A percentile compares a stretch with the other conserved stretches of the same genome.
These are phyloP conservation scores for Distichodus sexfasciatus DNA, from an alignment of 2,797 vertebrate species.

Conservation along the genomic window DNA sequence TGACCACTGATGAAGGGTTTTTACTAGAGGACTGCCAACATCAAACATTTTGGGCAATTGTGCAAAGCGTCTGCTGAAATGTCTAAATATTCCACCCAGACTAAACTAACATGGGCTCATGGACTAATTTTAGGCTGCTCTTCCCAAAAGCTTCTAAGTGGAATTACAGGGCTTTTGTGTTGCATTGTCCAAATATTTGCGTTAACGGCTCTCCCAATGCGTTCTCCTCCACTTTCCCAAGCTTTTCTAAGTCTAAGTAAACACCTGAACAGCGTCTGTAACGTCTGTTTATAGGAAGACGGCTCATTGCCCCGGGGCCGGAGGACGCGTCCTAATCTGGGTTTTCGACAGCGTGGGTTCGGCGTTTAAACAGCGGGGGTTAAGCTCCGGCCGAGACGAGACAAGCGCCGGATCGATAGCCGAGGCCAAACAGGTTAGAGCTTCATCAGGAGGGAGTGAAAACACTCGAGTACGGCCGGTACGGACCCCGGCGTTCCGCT, in stretches of 20 bases:
- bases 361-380: constrained; percentile 22
- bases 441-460: constrained; percentile 2
- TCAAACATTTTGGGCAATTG: too few relatives aligned
- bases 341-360: constrained; percentile 28
- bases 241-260: not conserved
- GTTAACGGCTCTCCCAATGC: not conserved
- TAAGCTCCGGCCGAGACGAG: constrained; percentile 22
- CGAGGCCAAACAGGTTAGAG: constrained; percentile 11
- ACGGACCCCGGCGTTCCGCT: constrained; percentile 2
- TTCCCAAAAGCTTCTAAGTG: not conserved
- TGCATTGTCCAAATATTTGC: not conserved
- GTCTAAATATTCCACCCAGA: too few relatives aligned
- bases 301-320: constrained; percentile 29
- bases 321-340: constrained; percentile 33
- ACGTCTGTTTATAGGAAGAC: not conserved
- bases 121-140: not conserved
- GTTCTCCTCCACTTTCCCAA: constrained; percentile 2
- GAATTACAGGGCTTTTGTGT: not conserved
- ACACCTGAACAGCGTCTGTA: too few relatives aligned
- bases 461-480: not conserved
- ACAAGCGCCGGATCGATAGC: constrained; percentile 36
- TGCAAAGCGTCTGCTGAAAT: too few relatives aligned
- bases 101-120: too few relatives aligned
- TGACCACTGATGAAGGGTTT: too few relatives aligned
- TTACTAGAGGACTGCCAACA: too few relatives aligned